Conservation (phyloP, 2,888 invertebrate genomes). For the Callyntrura guangdongensis region DNA sequence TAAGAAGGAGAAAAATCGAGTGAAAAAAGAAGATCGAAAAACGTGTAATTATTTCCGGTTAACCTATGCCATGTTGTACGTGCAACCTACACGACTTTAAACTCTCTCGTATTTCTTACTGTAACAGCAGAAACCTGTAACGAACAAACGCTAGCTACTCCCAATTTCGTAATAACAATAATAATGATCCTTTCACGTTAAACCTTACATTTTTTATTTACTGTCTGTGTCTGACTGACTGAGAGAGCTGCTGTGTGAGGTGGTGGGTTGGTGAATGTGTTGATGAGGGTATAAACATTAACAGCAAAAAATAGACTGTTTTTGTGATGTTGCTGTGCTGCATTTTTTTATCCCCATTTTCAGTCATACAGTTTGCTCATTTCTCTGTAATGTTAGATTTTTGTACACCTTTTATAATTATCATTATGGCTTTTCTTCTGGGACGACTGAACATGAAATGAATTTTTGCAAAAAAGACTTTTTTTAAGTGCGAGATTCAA, state of each 20-base stretch:
- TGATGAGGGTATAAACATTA: conserved; percentile 63
- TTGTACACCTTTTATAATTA: conserved; percentile 32
- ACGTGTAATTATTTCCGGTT: conserved; percentile 80
- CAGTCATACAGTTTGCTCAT: background rate
- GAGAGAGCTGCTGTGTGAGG: conserved; percentile 2
- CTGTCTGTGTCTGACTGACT: conserved; percentile 30
- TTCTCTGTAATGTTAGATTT: background rate
- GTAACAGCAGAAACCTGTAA: conserved; percentile 55
- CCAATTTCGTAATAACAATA: conserved; percentile 59
- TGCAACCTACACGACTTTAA: too few species aligned
- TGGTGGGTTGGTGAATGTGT: conserved; percentile 38
- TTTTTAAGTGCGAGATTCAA: too few species aligned
- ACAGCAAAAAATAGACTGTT: conserved; percentile 43
- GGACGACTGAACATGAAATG: conserved; percentile 46
- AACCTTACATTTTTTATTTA: conserved; percentile 38
- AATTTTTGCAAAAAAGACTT: conserved; percentile 29
- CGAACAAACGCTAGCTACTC: conserved; percentile 18
- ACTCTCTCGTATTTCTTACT: conserved; percentile 19
- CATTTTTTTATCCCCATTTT: conserved; percentile 11
- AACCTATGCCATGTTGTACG: conserved; percentile 8
- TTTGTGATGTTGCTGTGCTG: background rate
- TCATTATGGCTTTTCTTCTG: conserved; percentile 44
- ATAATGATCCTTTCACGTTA: conserved; percentile 56
- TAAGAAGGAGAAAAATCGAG: conserved; percentile 19
- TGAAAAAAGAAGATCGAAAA: conserved; percentile 53